Base-by-base conservation (phyloP, 2,888 invertebrate species). In the Patella ulyssiponensis region DNA sequence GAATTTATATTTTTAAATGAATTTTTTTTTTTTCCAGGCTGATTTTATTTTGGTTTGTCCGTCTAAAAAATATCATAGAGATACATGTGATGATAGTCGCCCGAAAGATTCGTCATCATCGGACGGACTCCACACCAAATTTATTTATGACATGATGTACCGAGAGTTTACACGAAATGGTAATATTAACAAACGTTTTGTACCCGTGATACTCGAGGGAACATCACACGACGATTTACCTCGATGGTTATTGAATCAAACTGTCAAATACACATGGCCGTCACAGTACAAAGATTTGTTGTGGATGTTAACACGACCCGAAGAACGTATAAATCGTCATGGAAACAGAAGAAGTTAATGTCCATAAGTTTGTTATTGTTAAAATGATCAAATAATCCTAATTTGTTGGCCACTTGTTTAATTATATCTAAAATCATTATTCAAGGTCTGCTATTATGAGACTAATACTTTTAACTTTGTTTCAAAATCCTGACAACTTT, bases 31-130 rank as follows among this genome's bases (percentile, higher is more conserved):
- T 70, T 80, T 82, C 3, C 79, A 89, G 89, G 88, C 88, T 75
- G 88, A 89, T 78, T 89, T 87, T 74, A 82, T 89, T 23, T 79
- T 89, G 70, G 84, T 86, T 52, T 86, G 88, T 75, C 82, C 88
- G 52, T 87, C 88, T 1, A 83, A 85, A 3, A 83, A 85, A 78
- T 89, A 88, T 77, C 79, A 82, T 11, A 77, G 73, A 9, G 87
- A 89, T 73, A 82, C 83, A 51, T 20, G 51, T 1, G 79, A 79
- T 44, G 78, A 83, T 27, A 77, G 78, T 23, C 64, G 44, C 5
- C 58, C 69, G 17, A 58, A 77, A 4, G 71, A 11, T 53, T 64
- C 20, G 3, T 23, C n/a, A 9, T 15, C 75, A n/a, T 71, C 80
- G 1, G 79, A 85, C 11, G 77, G 80, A 51, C 84, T 88, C 11